These are phyloP conservation scores for Enteromius afrohamiltoni DNA, from an alignment of 2,797 vertebrate genomes.

Conservation along the genomic window DNA sequence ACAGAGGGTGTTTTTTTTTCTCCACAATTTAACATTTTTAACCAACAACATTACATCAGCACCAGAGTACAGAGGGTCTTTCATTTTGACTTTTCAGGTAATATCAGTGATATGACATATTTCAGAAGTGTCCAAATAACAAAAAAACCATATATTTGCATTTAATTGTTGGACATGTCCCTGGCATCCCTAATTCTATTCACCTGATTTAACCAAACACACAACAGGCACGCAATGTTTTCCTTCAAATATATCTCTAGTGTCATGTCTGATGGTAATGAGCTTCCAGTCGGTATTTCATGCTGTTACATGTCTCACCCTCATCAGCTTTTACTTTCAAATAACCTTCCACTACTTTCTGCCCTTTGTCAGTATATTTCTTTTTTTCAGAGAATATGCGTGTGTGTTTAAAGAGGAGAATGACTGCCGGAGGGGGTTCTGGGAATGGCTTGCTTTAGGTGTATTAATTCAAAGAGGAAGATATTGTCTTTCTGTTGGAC, in stretches of 20 bases:
- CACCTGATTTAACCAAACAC: neutral
- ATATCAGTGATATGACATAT: too few species aligned
- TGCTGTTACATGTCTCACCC: neutral
- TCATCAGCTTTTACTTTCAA: constrained; percentile 15
- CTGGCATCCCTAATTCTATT: too few species aligned
- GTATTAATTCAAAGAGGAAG: constrained; percentile 37
- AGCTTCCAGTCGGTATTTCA: neutral
- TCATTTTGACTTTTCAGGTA: too few species aligned
- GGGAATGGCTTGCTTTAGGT: constrained; percentile 13
- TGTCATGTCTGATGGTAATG: neutral
- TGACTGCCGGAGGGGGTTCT: neutral
- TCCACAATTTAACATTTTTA: too few species aligned
- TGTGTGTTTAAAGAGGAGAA: neutral
- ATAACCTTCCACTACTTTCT: neutral
- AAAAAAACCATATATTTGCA: too few species aligned
- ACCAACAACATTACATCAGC: too few species aligned
- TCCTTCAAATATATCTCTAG: neutral
- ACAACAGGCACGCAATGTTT: neutral
- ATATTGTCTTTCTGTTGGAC: constrained; percentile 1
- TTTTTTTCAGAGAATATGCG: neutral
- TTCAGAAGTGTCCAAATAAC: neutral
- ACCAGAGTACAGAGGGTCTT: too few species aligned
- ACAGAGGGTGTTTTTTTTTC: too few species aligned
- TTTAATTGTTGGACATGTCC: too few species aligned
- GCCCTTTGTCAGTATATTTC: neutral